Base-by-base conservation (phyloP, 1,140 invertebrate genomes). In the Cydia fagiglandana region DNA sequence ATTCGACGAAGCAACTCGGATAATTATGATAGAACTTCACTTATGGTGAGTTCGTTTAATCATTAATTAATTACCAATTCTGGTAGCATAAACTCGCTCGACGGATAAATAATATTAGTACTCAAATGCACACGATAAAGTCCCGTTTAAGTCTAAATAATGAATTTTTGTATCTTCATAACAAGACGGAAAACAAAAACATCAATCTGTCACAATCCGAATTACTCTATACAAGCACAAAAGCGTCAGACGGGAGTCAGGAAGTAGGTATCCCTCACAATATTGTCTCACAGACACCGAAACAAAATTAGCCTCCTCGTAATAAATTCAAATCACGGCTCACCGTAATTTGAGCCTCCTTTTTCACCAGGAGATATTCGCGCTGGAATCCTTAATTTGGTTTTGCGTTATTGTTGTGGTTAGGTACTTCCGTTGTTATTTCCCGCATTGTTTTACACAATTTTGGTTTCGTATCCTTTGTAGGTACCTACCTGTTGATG, bases 281-380 rank as follows among this genome's bases (percentile, higher is more conserved):
- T 86, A 86, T 86, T 85, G 84, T 86, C 83, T 84, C 73, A 75
- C 81, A 84, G 83, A 83, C 78, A 76, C 81, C 78, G 79, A 88
- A 88, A 90, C 86, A 90, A 90, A 88, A 90, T 88, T 86, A 88
- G 86, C 85, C 85, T 84, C 78, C 81, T 81, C 82, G 84, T 85
- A 87, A 88, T 88, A 88, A 90, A 88, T 88, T 88, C 86, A 88
- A 88, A 90, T 90, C 87, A 88, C 83, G 84, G 84, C 80, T 73
- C 83, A 82, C 77, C 80, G 84, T 86, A 87, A 87, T 88, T 86
- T 86, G 80, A 81, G 83, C 82, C 83, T 85, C 82, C 84, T 86
- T 86, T 86, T 88, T 85, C 84, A 81, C 84, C 78, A 81, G 78
- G 85, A 84, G 78, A 88, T 85, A 86, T 87, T 85, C 84, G 79